A percentile compares a stretch with the other conserved stretches of the same genome.
phyloP scores from a whole-genome alignment of 1,140 invertebrate species.

The Scylla paramamosain region DNA sequence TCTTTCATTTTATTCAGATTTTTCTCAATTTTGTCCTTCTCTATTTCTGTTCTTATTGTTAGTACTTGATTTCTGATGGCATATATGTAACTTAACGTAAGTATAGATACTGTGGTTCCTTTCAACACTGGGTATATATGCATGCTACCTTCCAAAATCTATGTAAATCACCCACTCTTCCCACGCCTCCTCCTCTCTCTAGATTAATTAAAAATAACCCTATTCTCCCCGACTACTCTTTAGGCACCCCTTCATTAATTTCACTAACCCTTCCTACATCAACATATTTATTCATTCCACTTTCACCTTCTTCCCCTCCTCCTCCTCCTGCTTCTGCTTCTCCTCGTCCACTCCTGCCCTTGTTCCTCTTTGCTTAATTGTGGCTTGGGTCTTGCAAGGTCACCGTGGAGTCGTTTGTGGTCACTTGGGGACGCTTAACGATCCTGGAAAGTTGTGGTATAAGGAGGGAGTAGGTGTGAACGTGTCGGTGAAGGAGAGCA shows the following conservation, averaged over 20 bases:
- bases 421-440: background rate
- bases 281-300: background rate
- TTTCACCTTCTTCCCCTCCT: background rate
- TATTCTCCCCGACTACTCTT: too few relatives aligned
- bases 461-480: background rate
- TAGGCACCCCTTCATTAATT: background rate
- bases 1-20: background rate
- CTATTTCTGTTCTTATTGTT: too few relatives aligned
- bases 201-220: background rate
- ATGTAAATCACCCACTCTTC: background rate
- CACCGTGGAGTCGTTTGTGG: background rate
- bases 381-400: background rate
- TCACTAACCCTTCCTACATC: background rate
- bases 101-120: too few relatives aligned
- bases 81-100: too few relatives aligned
- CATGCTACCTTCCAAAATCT: too few relatives aligned
- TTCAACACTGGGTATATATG: too few relatives aligned
- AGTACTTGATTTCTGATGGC: too few relatives aligned
- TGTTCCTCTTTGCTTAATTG: background rate
- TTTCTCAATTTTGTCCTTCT: too few relatives aligned
- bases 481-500: background rate
- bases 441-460: background rate
- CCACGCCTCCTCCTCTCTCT: background rate
- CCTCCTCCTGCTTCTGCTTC: background rate
- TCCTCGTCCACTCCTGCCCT: background rate